Conservation (phyloP, 2,888 invertebrate genomes). For the Slavum lentiscoides region DNA sequence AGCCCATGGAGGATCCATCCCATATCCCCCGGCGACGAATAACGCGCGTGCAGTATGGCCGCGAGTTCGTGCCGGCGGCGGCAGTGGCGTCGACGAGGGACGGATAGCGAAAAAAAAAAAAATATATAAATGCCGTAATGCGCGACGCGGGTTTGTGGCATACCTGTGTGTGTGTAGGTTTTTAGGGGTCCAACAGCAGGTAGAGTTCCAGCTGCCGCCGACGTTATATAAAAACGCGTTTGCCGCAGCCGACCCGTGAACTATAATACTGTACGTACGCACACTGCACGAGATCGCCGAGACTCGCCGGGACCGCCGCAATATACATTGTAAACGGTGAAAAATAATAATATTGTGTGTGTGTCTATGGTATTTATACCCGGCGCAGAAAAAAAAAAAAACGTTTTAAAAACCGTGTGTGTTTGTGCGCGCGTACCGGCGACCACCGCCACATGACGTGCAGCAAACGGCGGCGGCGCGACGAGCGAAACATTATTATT, state of each 20-base stretch:
- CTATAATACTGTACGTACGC: no score
- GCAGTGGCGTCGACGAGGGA: neutral
- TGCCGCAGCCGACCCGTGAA: neutral
- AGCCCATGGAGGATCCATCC: no score
- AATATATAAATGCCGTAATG: slow-evolving; percentile 22
- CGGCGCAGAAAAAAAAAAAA: neutral
- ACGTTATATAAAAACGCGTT: slow-evolving; percentile 3
- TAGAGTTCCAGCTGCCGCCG: slow-evolving; percentile 48
- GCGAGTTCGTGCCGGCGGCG: neutral
- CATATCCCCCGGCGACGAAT: no score
- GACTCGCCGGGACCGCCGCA: no score
- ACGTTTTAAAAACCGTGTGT: slow-evolving; percentile 35
- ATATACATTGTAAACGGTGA: no score
- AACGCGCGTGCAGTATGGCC: neutral
- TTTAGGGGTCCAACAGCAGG: slow-evolving; percentile 42
- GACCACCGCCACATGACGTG: slow-evolving; percentile 6
- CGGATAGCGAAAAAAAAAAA: neutral
- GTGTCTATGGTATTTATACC: neutral
- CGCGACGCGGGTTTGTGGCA: slow-evolving; percentile 39
- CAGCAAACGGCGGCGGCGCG: neutral
- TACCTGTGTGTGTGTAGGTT: slow-evolving; percentile 29
- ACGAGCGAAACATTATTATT: slow-evolving; percentile 20
- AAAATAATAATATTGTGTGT: no score
- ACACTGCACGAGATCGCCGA: no score
- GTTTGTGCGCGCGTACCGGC: neutral